Evolutionary conservation across 2,888 invertebrate species (phyloP).

Genomic region (Melanostoma scalare): DNA sequence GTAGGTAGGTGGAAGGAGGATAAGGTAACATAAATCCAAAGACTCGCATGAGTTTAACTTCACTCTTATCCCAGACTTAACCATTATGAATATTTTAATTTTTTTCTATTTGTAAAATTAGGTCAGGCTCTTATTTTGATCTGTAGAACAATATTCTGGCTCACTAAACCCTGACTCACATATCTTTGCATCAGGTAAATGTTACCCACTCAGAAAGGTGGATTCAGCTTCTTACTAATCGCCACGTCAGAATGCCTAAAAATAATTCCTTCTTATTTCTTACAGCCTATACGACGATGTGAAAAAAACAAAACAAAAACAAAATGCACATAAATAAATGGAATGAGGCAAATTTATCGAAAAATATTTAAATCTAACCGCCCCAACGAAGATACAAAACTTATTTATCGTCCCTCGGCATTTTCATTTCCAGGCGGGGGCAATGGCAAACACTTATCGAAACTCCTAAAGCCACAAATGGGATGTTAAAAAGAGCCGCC

Average conservation of each 20-base stretch:
- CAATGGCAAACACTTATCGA: constrained; percentile 32
- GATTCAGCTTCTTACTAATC: constrained; percentile 13
- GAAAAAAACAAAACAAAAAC: constrained; percentile 12
- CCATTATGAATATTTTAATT: no score
- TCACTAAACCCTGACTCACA: not conserved
- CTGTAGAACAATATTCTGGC: no score
- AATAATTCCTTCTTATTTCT: constrained; percentile 14
- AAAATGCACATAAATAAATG: constrained; percentile 23
- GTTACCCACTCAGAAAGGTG: constrained; percentile 48
- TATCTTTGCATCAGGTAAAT: constrained; percentile 41
- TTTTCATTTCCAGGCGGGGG: constrained; percentile 25
- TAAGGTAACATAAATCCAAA: no score
- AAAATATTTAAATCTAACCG: constrained; percentile 65
- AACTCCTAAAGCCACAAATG: constrained; percentile 49
- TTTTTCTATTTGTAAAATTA: no score
- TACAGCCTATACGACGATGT: constrained; percentile 39
- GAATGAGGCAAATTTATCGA: constrained; percentile 25
- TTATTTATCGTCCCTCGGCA: constrained; percentile 14
- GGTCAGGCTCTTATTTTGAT: no score
- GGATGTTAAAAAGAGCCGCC: constrained; percentile 57
- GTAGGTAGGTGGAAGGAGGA: no score
- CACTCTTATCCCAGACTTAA: no score
- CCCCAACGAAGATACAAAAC: constrained; percentile 31
- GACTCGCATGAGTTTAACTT: no score
- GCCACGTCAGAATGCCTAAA: constrained; percentile 42